Evolutionary conservation across 2,113 vertebrate genomes (phyloP), one percentile per base, ranked within the genome.

Genomic region (Hepsetus odoe): DNA sequence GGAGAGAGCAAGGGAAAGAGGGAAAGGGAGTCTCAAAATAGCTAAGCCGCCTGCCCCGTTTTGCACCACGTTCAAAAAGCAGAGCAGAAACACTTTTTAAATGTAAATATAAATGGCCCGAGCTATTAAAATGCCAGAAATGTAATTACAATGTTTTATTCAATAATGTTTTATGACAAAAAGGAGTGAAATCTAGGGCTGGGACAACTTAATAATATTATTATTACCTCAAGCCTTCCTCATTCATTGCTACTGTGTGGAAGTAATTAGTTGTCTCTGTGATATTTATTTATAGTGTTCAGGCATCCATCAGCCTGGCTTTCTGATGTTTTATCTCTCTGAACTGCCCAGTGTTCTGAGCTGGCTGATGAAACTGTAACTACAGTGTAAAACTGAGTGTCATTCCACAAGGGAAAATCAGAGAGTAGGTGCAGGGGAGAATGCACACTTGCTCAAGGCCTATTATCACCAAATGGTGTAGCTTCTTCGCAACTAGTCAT

Each of bases 281-380:
- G 44, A 82, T 38, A 46, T 59, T 24, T 44, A 40, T 70, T 70
- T 35, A 69, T 69, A 24, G 49, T 58, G 69, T 65, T 51, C 32
- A 69, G 74, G 33, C 61, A 51, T 73, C 56, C 71, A 58, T 49
- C 74, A 62, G 69, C 32, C 56, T 28, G 55, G 61, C 53, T 40
- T 38, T 61, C 18, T 26, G 38, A 51, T 64, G n/a, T 53, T n/a
- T 4, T 68, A 33, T 65, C 55, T 66, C 65, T 70, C 38, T 24
- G 28, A 68, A n/a, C 51, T 58, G 42, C n/a, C 44, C 35, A 53
- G 1, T 16, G 69, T 14, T 53, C 38, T 24, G 7, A 11, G 53
- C 16, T 72, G 20, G 30, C 42, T 61, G 64, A 74, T 28, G 46
- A 74, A 82, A 65, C 53, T 22, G 18, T 64, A 65, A 66, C 70